Evolutionary conservation across 2,113 vertebrate species (phyloP).

Genomic region (Murina feae): DNA sequence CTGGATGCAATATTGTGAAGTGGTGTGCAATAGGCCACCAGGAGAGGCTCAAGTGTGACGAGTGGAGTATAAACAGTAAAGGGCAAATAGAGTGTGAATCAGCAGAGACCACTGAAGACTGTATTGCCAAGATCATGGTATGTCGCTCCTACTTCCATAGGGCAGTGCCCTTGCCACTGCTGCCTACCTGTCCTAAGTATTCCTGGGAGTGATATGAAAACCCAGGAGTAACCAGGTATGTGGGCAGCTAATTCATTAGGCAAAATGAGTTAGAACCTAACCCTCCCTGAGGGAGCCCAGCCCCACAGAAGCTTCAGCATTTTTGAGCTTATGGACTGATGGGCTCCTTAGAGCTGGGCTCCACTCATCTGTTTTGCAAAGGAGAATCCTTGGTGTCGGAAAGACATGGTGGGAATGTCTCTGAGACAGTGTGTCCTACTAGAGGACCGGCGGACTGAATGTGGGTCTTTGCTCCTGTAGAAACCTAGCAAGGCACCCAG

Average conservation of each 20-base stretch:
- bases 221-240: not conserved
- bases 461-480: constrained; percentile 6
- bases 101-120: constrained; percentile 78
- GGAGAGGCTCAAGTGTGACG: constrained; percentile 88
- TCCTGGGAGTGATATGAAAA: not conserved
- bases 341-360: not conserved
- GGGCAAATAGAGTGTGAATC: constrained; percentile 80
- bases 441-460: not conserved
- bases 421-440: not conserved
- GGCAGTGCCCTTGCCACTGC: not conserved
- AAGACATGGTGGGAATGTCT: not conserved
- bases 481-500: not conserved
- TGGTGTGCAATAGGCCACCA: constrained; percentile 88
- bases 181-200: not conserved
- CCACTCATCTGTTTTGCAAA: not conserved
- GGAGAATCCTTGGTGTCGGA: not conserved
- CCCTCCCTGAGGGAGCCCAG: not conserved
- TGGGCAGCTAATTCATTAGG: not conserved
- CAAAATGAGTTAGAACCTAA: not conserved
- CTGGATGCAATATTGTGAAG: constrained; percentile 61
- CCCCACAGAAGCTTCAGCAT: not conserved
- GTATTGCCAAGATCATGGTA: constrained; percentile 91
- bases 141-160: not conserved
- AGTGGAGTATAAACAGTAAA: constrained; percentile 80
- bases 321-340: not conserved